phyloP scores from a whole-genome alignment of 1,140 invertebrate species.

The Diuraphis noxia region DNA sequence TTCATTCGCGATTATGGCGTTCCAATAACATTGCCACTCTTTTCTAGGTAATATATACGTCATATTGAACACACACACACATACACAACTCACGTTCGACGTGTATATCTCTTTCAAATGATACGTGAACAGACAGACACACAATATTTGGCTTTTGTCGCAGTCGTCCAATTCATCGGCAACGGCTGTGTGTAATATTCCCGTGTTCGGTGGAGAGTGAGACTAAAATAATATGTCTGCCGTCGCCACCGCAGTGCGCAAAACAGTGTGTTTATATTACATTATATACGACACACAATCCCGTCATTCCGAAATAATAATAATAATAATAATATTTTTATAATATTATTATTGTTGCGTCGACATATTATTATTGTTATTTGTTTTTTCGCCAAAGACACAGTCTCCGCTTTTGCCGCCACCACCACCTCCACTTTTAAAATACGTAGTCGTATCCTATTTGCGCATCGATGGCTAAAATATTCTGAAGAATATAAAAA shows the following conservation, averaged over 20 bases:
- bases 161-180: not conserved
- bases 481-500: not conserved
- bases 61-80: not conserved
- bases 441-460: not conserved
- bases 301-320: not conserved
- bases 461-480: not conserved
- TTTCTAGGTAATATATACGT: not conserved
- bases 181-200: not conserved
- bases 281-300: not conserved
- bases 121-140: not conserved
- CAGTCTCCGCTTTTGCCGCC: not conserved
- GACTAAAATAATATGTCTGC: not conserved
- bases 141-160: not conserved
- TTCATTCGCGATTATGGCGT: not conserved
- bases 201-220: not conserved
- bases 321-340: not conserved
- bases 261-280: not conserved
- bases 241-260: not conserved
- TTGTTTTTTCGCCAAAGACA: not conserved
- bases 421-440: not conserved
- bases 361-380: not conserved
- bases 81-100: too few species aligned
- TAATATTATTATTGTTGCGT: not conserved
- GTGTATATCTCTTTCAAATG: too few species aligned
- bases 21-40: not conserved